Base-by-base conservation (phyloP, 2,888 invertebrate genomes). In the Drosophila mayaguana region DNA sequence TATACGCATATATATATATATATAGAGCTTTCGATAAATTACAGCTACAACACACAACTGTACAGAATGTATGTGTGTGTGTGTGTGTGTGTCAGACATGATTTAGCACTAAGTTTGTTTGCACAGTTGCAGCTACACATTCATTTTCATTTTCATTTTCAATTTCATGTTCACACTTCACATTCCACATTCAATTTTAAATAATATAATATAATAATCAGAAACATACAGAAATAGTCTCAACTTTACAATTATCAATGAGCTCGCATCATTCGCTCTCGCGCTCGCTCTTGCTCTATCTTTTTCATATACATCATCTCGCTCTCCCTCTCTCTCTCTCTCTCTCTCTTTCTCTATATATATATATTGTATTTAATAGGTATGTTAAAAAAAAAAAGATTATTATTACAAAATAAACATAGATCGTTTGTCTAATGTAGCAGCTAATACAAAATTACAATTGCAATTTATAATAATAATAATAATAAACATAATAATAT, bases 391-490 rank as follows among this genome's bases (percentile, higher is more conserved):
- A 63, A 63, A 63, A 62, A 61, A 48, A 55, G 9, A 53, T 42
- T 40, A 61, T 45, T 25, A 57, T 42, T 36, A 38, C 36, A 66
- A 50, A 65, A 48, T 32, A 65, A 72, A 69, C 61, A 61, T 70
- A 60, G 45, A 56, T 43, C 70, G 60, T 50, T 70, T 70, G 71
- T 55, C 71, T 62, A 70, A 61, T 60, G 57, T 63, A 66, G 56
- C 64, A 66, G 84, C 60, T 69, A 79, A 75, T 88, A 80, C 70
- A 70, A 73, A 68, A 78, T 84, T 67, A 67, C 57, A 68, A 43
- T 61, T 84, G 51, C 67, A 59, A 73, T 65, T 75, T 53, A 54
- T 42, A 36, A 57, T 63, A 74, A 53, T 51, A n/a, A 20, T 46
- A 34, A 36, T 36, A 7, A 36, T 36, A 16, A 36, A 14, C 5